Conservation (phyloP, 2,113 vertebrate genomes). For the Oxygymnocypris stewartii region DNA sequence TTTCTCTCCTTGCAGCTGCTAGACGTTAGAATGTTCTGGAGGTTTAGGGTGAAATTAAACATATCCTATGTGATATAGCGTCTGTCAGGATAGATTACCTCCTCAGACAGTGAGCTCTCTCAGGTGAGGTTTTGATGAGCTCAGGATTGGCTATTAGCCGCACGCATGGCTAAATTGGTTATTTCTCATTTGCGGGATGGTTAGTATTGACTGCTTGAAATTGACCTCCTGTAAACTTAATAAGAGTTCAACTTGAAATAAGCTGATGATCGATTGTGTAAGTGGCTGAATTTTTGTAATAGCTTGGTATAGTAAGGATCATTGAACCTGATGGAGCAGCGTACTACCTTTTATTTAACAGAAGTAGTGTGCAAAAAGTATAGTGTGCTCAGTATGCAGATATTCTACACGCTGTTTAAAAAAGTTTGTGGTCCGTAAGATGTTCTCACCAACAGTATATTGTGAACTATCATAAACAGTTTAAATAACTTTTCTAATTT, state of each 20-base stretch:
- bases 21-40: not conserved
- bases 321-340: not conserved
- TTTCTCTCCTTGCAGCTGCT: not conserved
- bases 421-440: not conserved
- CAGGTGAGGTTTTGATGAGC: constrained; percentile 37
- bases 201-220: constrained; percentile 7
- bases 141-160: not conserved
- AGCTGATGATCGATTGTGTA: not conserved
- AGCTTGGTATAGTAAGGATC: not conserved
- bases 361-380: not conserved
- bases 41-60: not conserved
- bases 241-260: not conserved
- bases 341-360: not conserved
- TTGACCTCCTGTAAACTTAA: constrained; percentile 20
- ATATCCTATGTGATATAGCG: not conserved
- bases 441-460: not conserved
- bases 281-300: not conserved
- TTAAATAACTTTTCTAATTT: not conserved
- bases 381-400: not conserved
- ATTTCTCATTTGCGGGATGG: constrained; percentile 38
- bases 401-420: not conserved
- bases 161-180: constrained; percentile 24
- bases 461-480: not conserved
- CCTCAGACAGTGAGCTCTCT: constrained; percentile 28
- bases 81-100: constrained; percentile 27